Evolutionary conservation across 2,888 invertebrate species (phyloP), one percentile per base, ranked within the genome.

Genomic region (Microctonus brassicae): DNA sequence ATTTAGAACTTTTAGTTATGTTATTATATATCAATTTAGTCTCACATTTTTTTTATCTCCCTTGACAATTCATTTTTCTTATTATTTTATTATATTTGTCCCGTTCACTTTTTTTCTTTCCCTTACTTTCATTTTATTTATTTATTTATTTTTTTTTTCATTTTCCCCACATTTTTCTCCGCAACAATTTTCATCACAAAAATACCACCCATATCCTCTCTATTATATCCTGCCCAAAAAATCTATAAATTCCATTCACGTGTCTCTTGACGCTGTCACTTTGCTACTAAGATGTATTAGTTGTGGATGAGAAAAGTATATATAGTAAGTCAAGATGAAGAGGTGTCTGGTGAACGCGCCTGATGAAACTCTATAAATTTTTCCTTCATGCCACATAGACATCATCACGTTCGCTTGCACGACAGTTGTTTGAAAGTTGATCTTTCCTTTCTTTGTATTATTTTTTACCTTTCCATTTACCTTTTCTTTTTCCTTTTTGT

Each of bases 341-440:
- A 57, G n/a, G 57, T 24, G 26, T 24, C 53, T 22, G 24, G 53
- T 26, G 53, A 22, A 26, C 26, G 53, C 53, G 53, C 26, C 57
- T 57, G 57, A 57, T 57, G 26, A 57, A 57, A 57, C 57, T 57
- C 57, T n/a, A 57, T 57, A 57, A 57, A 57, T 57, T 57, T 57
- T 57, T 57, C n/a, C 39, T 39, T n/a, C 55, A 26, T 22, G 55
- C 55, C 26, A 26, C 57, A 26, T 13, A 26, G 53, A 26, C 57
- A 29, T 57, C 57, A 57, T 57, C 57, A 26, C 29, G 26, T 57
- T 39, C 39, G 39, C 29, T 24, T 29, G 57, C 26, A n/a, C 57
- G 57, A 57, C 26, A 26, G n/a, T 57, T 26, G 29, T 57, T 57
- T 29, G 57, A 57, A 57, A 57, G 57, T 57, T 57, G 57, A 57